Base-by-base conservation (phyloP, 2,113 vertebrate species). In the Capreolus pygargus region DNA sequence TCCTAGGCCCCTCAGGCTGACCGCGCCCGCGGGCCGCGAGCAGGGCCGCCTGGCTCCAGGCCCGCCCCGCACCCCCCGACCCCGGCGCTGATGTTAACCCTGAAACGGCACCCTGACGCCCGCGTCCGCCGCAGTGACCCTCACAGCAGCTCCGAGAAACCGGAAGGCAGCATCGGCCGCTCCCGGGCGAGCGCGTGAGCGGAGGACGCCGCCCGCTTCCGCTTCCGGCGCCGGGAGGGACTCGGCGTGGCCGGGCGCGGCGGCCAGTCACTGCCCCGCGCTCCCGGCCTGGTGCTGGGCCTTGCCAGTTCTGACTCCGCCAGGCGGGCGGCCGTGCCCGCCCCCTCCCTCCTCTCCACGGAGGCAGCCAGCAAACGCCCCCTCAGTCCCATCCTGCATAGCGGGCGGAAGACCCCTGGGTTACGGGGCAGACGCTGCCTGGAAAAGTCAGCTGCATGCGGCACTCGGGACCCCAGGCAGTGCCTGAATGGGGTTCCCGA, bases 261-360 rank as follows among this genome's bases (percentile, higher is more conserved):
- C 6, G 1, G 0, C 15, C 28, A n/a, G 45, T 45, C 45, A 45
- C 91, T 27, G 36, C 23, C 7, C 4, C 2, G 33, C 6, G 17
- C 64, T 30, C 43, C 43, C 25, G 19, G 19, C n/a, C 55, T 1
- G 33, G 25, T 7, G 43, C 1, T 10, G 21, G 74, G 9, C 79
- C 21, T 7, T 0, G 5, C 36, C 64, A 36, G 64, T 2, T 64
- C 67, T 4, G 0, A 4, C 3, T 6, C 25, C 1, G 36, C 45
- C 47, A 5, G 1, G 0, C 0, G 2, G 6, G 15, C 36, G 45
- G 61, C 43, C 13, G 7, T 15, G 47, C 21, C 79, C 0, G 0
- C 28, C 2, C 16, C 27, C 30, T 60, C 23, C 5, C 27, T 1
- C 1, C 8, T 7, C 36, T 30, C 43, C 25, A 7, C 2, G 28